A percentile compares a stretch with the other conserved stretches of the same genome.
phyloP scores from a whole-genome alignment of 2,888 invertebrate genomes.

The Sussaba pulchella region DNA sequence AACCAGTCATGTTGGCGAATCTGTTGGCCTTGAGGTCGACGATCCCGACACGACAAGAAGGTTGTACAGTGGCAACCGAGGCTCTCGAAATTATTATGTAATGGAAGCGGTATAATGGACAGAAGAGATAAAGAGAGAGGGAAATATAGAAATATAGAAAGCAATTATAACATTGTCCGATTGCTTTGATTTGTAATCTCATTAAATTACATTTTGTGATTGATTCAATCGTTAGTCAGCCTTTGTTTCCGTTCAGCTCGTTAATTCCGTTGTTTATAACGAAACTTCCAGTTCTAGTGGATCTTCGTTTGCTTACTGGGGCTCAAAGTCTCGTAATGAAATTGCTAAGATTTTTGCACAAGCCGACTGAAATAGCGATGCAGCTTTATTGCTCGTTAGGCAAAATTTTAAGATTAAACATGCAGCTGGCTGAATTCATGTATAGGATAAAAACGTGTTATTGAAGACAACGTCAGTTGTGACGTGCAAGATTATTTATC shows the following conservation, averaged over 20 bases:
- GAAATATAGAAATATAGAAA: conserved; percentile 40
- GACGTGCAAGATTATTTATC: not conserved
- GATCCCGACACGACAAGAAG: conserved; percentile 16
- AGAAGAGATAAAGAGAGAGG: not conserved
- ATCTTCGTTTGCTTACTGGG: not conserved
- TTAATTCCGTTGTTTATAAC: conserved; percentile 33
- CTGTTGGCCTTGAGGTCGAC: conserved; percentile 28
- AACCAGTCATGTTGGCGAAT: conserved; percentile 11
- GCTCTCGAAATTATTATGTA: no score
- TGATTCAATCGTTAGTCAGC: no score
- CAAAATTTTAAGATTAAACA: not conserved
- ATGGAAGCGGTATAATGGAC: not conserved
- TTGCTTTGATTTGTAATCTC: no score
- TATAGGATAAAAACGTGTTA: not conserved
- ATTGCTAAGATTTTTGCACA: not conserved
- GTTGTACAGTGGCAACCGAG: conserved; percentile 1
- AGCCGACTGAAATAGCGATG: not conserved
- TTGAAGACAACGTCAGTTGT: not conserved
- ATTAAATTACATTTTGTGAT: no score
- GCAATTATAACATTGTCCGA: no score
- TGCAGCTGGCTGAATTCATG: not conserved
- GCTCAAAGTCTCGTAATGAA: not conserved
- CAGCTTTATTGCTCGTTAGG: not conserved
- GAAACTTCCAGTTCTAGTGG: conserved; percentile 2
- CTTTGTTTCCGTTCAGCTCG: no score